A percentile compares a stretch with the other conserved stretches of the same genome.
These are phyloP conservation scores for Clepsis dumicolana DNA, from an alignment of 2,888 invertebrate genomes.

Conservation along the genomic window DNA sequence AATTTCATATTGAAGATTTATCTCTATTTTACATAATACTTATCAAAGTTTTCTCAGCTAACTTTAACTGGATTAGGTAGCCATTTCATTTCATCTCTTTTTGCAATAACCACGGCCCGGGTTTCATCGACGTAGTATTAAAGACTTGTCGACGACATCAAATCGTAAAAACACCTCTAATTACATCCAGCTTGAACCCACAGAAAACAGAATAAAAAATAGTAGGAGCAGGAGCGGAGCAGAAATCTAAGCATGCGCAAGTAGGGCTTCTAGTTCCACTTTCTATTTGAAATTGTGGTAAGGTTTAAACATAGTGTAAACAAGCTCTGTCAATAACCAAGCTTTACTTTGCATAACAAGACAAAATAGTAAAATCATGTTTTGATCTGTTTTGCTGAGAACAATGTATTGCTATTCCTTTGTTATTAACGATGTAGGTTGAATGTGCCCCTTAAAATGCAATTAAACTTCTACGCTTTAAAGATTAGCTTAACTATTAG, in stretches of 20 bases:
- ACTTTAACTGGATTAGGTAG: too few relatives aligned
- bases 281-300: conserved; percentile 7
- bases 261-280: conserved; percentile 6
- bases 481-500: neutral
- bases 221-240: too few relatives aligned
- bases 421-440: neutral
- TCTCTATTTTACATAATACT: too few relatives aligned
- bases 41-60: too few relatives aligned
- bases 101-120: too few relatives aligned
- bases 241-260: conserved; percentile 1
- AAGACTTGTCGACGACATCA: too few relatives aligned
- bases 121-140: too few relatives aligned
- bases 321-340: conserved; percentile 10
- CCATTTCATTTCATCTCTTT: too few relatives aligned
- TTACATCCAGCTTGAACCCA: too few relatives aligned
- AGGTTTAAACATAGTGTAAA: conserved; percentile 10
- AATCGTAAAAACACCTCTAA: too few relatives aligned
- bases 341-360: conserved; percentile 19
- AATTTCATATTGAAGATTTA: too few relatives aligned
- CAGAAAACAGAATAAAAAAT: too few relatives aligned
- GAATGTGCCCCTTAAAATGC: neutral
- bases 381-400: neutral
- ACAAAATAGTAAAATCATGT: conserved; percentile 4
- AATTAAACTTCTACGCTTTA: neutral
- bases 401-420: neutral